Conservation (phyloP, 2,888 invertebrate species). For the Coelopa pilipes region DNA sequence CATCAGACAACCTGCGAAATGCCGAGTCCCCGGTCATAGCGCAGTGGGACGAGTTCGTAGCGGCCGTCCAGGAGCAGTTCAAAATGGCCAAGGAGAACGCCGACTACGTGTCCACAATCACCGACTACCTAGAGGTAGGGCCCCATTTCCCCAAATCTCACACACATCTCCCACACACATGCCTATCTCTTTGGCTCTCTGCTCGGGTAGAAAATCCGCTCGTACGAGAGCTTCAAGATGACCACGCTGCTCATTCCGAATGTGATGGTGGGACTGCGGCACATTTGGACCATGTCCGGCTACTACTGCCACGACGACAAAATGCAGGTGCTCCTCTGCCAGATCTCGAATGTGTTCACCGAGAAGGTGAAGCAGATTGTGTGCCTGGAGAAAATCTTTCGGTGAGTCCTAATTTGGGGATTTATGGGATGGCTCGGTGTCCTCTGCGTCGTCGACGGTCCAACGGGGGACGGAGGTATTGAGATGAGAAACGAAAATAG, state of each 20-base stretch:
- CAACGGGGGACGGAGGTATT: too few relatives aligned
- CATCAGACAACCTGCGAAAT: conserved; percentile 67
- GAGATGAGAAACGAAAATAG: too few relatives aligned
- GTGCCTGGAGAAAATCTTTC: conserved; percentile 78
- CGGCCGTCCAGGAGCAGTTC: conserved; percentile 52
- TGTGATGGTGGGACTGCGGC: conserved; percentile 84
- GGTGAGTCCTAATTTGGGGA: conserved; percentile 68
- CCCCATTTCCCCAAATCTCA: background rate
- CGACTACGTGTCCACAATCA: conserved; percentile 64
- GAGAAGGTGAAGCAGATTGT: conserved; percentile 80
- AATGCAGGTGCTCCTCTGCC: conserved; percentile 84
- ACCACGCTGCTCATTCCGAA: conserved; percentile 80
- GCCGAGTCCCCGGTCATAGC: conserved; percentile 49
- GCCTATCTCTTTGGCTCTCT: background rate
- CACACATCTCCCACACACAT: background rate
- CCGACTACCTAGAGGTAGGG: conserved; percentile 68
- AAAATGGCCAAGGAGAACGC: conserved; percentile 65
- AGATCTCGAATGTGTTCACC: conserved; percentile 85
- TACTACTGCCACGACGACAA: conserved; percentile 87
- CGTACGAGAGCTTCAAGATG: conserved; percentile 76
- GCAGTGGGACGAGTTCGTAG: conserved; percentile 55
- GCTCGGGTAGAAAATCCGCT: conserved; percentile 73
- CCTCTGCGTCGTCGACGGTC: too few relatives aligned
- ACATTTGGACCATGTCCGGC: conserved; percentile 91
- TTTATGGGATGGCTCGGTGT: too few relatives aligned